phyloP scores from a whole-genome alignment of 2,113 vertebrate genomes.

The Myodes glareolus region DNA sequence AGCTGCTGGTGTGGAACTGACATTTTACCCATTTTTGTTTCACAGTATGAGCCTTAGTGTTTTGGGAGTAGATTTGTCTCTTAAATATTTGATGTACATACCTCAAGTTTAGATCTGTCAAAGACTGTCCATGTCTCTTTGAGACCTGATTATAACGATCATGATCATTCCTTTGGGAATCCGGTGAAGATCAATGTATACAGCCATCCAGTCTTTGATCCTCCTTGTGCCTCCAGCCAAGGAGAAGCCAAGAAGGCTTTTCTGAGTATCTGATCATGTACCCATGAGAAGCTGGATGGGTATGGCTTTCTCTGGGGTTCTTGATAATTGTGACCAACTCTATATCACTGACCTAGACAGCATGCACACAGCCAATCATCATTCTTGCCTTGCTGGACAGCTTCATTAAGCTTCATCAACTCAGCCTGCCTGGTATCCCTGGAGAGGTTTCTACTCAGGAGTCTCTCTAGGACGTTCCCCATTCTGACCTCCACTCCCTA shows the following conservation, averaged over 20 bases:
- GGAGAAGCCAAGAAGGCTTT: conserved; percentile 46
- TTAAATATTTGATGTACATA: neutral
- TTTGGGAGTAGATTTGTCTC: neutral
- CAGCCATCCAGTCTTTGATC: neutral
- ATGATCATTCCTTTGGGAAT: neutral
- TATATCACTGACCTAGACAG: conserved; percentile 58
- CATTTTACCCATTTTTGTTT: neutral
- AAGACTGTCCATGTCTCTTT: neutral
- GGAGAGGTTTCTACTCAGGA: neutral
- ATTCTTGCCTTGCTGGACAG: conserved; percentile 29
- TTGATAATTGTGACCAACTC: conserved; percentile 68
- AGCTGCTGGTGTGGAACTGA: neutral
- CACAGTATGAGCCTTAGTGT: neutral
- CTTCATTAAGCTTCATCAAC: conserved; percentile 1
- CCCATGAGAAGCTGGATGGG: neutral
- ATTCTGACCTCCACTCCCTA: neutral
- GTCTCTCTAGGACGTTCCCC: neutral
- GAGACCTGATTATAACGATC: neutral
- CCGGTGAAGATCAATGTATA: neutral
- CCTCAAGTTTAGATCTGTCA: neutral
- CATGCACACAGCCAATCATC: conserved; percentile 39
- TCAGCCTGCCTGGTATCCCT: neutral
- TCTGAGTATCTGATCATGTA: conserved; percentile 62
- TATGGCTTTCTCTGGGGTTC: conserved; percentile 53
- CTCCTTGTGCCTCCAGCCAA: neutral